These are phyloP conservation scores for Leptinotarsa tumamoca DNA, from an alignment of 2,888 invertebrate genomes.

Conservation along the genomic window DNA sequence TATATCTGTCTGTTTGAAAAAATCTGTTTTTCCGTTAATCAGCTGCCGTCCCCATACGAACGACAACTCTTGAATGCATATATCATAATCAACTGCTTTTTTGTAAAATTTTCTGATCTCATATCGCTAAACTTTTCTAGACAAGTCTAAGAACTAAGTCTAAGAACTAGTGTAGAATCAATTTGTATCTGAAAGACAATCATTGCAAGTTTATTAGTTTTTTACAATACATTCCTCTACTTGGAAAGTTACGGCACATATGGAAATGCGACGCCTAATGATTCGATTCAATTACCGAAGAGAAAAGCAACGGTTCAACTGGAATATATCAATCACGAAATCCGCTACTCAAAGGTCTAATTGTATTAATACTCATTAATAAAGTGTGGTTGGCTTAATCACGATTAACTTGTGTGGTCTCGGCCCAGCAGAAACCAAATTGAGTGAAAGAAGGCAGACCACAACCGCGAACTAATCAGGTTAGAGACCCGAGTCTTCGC, in stretches of 20 bases:
- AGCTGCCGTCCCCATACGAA: too few relatives aligned
- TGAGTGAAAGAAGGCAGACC: slow-evolving; percentile 22
- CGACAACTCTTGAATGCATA: too few relatives aligned
- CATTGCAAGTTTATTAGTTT: not conserved
- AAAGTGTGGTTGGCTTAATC: slow-evolving; percentile 14
- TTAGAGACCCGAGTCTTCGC: not conserved
- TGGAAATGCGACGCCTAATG: not conserved
- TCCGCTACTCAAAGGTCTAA: slow-evolving; percentile 10
- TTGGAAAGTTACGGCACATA: not conserved
- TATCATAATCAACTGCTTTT: too few relatives aligned
- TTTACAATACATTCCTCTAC: too few relatives aligned
- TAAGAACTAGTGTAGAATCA: too few relatives aligned
- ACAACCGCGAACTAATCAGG: not conserved
- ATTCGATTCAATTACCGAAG: not conserved
- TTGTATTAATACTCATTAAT: slow-evolving; percentile 13
- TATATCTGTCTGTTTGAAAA: too few relatives aligned
- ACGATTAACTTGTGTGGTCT: slow-evolving; percentile 18
- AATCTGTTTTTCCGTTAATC: too few relatives aligned
- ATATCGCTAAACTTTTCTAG: too few relatives aligned
- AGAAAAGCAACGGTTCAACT: not conserved
- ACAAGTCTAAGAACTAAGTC: too few relatives aligned
- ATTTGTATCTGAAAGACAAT: too few relatives aligned
- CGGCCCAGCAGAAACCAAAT: slow-evolving; percentile 15
- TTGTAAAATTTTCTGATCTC: too few relatives aligned
- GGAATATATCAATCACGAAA: slow-evolving; percentile 13